These are phyloP conservation scores for Triops longicaudatus DNA, from an alignment of 1,140 invertebrate genomes.

Conservation along the genomic window DNA sequence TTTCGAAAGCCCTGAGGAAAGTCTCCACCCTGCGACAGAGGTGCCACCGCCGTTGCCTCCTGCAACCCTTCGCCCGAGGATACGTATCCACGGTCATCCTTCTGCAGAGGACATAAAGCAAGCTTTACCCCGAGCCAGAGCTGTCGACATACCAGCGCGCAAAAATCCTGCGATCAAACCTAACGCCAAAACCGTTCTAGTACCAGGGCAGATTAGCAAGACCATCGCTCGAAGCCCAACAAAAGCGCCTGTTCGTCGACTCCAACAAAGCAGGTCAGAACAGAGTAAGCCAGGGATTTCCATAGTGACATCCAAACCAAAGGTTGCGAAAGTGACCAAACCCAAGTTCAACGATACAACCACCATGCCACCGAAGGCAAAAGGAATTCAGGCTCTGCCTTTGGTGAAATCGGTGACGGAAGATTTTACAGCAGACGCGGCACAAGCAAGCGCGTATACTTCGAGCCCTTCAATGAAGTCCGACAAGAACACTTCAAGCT, in stretches of 20 bases:
- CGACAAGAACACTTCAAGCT: not conserved
- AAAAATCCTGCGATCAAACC: not conserved
- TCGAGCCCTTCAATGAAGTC: not conserved
- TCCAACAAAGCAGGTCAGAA: not conserved
- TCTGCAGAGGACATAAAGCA: not conserved
- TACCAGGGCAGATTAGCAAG: not conserved
- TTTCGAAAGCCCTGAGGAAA: not conserved
- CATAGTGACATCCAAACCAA: not conserved
- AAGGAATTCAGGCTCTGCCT: not conserved
- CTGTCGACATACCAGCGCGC: not conserved
- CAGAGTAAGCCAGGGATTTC: not conserved
- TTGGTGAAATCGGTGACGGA: not conserved
- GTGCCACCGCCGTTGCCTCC: not conserved
- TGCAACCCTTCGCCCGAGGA: not conserved
- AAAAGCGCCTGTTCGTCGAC: not conserved
- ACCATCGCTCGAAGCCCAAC: not conserved
- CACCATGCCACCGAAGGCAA: not conserved
- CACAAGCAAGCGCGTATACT: not conserved
- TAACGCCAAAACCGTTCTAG: not conserved
- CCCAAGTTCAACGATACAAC: not conserved
- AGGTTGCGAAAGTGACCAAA: not conserved
- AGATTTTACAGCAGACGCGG: not conserved
- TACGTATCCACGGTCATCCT: not conserved
- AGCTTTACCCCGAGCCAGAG: not conserved
- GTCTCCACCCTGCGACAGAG: not conserved